phyloP scores from a whole-genome alignment of 2,797 vertebrate genomes.

The Dryobates pubescens region DNA sequence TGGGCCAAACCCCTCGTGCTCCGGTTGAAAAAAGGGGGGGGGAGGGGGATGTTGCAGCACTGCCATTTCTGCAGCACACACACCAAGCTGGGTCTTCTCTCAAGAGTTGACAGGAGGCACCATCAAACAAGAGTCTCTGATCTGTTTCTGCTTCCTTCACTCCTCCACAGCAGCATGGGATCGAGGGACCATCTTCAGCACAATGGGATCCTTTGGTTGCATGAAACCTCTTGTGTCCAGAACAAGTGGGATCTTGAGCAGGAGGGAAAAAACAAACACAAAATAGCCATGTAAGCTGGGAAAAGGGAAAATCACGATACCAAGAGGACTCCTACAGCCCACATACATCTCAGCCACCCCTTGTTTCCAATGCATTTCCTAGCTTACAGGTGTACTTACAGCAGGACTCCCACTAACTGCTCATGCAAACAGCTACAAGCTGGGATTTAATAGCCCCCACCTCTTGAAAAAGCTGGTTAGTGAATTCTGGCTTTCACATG shows the following conservation, averaged over 20 bases:
- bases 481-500: not conserved
- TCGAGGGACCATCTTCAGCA: slow-evolving; percentile 79
- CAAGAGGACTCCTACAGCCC: not conserved
- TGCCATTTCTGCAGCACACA: fast-evolving
- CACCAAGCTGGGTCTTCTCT: not conserved
- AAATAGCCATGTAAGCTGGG: not conserved
- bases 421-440: not conserved
- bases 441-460: not conserved
- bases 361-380: not conserved
- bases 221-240: slow-evolving; percentile 66
- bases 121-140: not conserved
- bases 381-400: not conserved
- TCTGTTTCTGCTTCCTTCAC: slow-evolving; percentile 14
- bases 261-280: not conserved
- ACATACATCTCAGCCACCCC: not conserved
- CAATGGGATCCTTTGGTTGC: slow-evolving; percentile 77
- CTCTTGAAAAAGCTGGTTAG: not conserved
- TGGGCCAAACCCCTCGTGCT: not conserved
- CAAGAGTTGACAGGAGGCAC: not conserved
- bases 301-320: not conserved
- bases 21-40: not conserved
- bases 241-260: slow-evolving; percentile 79
- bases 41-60: too few species aligned
- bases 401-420: not conserved
- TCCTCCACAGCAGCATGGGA: not conserved